A percentile compares a stretch with the other conserved stretches of the same genome.
These are phyloP conservation scores for Cyanistes caeruleus DNA, from an alignment of 2,113 vertebrate genomes.

Conservation along the genomic window DNA sequence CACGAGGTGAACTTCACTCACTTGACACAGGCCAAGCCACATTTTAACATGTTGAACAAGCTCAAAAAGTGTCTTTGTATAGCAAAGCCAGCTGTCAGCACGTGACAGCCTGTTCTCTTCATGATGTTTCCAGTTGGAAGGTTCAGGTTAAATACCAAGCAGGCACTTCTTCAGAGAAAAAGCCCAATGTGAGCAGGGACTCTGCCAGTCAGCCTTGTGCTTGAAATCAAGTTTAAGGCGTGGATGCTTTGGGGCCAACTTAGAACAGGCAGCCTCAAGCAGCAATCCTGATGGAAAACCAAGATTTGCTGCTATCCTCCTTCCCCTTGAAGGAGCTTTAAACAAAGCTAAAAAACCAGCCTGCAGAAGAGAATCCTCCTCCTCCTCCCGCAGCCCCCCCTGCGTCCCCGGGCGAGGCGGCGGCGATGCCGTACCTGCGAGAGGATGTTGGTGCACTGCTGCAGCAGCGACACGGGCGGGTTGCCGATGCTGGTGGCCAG, in stretches of 20 bases:
- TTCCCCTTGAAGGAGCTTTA: fast-evolving
- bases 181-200: fast-evolving
- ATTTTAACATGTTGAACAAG: fast-evolving
- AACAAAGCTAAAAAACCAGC: neutral
- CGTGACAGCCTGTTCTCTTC: fast-evolving
- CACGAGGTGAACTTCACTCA: neutral
- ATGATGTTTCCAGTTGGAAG: neutral
- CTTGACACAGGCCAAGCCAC: neutral
- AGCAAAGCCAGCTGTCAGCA: neutral
- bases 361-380: neutral
- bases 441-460: constrained; percentile 99
- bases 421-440: constrained; percentile 84
- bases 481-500: constrained; percentile 96
- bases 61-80: neutral
- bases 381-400: neutral
- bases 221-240: neutral
- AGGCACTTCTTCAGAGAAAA: neutral
- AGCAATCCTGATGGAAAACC: neutral
- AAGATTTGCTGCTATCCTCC: neutral
- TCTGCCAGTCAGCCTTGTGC: neutral
- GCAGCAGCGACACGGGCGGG: constrained; percentile 93
- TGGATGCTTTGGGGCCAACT: neutral
- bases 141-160: neutral
- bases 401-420: too few species aligned
- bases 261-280: neutral